Percentiles rank a stretch among this genome's conserved stretches.
phyloP scores from a whole-genome alignment of 2,113 vertebrate genomes.

The Muntiacus muntjak region DNA sequence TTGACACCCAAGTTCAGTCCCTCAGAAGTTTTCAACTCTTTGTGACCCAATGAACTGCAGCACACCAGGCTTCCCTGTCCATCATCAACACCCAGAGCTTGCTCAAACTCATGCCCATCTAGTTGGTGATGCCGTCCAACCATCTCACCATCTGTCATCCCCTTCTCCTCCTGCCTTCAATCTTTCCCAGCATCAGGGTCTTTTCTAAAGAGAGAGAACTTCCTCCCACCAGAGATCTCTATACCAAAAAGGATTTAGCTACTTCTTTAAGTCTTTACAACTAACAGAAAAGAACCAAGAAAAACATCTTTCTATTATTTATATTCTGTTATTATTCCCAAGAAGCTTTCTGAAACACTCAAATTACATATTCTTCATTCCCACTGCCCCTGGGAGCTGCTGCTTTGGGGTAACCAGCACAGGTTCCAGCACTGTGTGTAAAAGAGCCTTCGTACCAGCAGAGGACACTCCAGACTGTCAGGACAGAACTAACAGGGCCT shows the following conservation, averaged over 20 bases:
- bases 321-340: background rate
- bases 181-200: background rate
- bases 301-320: background rate
- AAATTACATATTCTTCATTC: background rate
- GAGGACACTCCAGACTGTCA: slow-evolving; percentile 59
- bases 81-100: background rate
- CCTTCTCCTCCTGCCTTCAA: background rate
- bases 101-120: background rate
- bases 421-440: background rate
- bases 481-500: background rate
- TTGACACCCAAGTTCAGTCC: background rate
- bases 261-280: background rate
- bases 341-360: background rate
- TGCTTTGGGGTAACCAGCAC: background rate
- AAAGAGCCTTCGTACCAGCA: slow-evolving; percentile 49
- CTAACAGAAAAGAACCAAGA: background rate
- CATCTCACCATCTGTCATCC: background rate
- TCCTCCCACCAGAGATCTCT: background rate
- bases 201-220: background rate
- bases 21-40: background rate
- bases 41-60: background rate
- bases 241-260: background rate
- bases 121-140: background rate
- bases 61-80: background rate
- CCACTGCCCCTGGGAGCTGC: background rate